These are phyloP conservation scores for Erythrocercus mccallii DNA, from an alignment of 2,113 vertebrate genomes.

Conservation along the genomic window DNA sequence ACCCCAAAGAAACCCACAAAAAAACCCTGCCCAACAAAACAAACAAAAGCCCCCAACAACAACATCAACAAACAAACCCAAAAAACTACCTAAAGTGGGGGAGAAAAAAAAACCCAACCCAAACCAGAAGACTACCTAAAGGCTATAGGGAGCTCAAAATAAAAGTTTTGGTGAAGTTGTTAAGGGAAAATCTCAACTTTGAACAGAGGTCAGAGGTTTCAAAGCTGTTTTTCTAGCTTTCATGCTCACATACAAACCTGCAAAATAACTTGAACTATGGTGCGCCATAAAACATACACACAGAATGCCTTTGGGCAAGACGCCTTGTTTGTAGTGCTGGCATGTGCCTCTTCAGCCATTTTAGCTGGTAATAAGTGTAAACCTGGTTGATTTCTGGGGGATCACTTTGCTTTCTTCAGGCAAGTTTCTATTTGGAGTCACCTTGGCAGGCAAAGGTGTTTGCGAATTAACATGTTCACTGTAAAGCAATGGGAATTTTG, in stretches of 20 bases:
- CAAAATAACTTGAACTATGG: background rate
- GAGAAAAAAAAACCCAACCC: background rate
- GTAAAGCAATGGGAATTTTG: background rate
- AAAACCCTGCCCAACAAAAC: too few relatives aligned
- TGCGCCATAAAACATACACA: background rate
- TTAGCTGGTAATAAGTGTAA: background rate
- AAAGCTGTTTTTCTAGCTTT: background rate
- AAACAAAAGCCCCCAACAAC: background rate
- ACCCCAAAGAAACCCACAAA: background rate
- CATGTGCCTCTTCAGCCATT: rapidly evolving
- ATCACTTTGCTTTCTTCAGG: background rate
- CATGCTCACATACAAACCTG: background rate
- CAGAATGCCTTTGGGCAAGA: background rate
- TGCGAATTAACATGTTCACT: background rate
- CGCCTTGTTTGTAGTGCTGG: background rate
- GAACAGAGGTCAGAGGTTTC: background rate
- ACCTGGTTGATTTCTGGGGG: background rate
- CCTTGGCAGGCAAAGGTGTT: background rate
- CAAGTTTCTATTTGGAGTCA: background rate
- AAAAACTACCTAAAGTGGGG: background rate
- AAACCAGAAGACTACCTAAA: background rate
- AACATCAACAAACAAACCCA: background rate
- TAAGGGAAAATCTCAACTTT: background rate
- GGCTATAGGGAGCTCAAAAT: background rate
- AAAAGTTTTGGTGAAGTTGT: background rate